These are phyloP conservation scores for Hyaena hyaena DNA, from an alignment of 2,113 vertebrate species.

Conservation along the genomic window DNA sequence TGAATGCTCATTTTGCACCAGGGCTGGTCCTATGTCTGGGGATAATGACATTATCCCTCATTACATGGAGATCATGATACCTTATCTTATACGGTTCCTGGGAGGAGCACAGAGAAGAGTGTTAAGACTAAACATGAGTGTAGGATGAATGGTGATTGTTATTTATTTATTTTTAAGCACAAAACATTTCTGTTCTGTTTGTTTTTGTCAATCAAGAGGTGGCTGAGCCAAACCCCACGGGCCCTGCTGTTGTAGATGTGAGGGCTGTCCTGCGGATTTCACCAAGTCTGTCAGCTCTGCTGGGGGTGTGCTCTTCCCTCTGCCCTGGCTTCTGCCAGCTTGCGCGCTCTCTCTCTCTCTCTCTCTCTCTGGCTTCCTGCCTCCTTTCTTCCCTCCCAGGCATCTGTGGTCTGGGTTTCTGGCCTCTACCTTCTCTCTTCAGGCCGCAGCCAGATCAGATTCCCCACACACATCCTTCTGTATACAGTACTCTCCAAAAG, in stretches of 20 bases:
- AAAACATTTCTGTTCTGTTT: not conserved
- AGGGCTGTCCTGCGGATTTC: not conserved
- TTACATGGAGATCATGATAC: not conserved
- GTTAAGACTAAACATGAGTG: not conserved
- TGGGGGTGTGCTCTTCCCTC: not conserved
- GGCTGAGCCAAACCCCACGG: not conserved
- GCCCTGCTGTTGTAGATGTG: not conserved
- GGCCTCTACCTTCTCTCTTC: not conserved
- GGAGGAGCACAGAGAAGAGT: not conserved
- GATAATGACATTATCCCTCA: not conserved
- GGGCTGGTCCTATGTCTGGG: not conserved
- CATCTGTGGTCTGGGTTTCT: not conserved
- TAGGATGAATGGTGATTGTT: not conserved
- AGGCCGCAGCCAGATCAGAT: not conserved
- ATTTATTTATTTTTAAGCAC: not conserved
- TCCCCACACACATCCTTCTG: not conserved
- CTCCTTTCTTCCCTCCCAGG: not conserved
- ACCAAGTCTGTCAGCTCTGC: not conserved
- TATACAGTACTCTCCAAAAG: not conserved
- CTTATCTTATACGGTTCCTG: slow-evolving; percentile 11
- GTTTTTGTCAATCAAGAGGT: not conserved
- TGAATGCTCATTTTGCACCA: not conserved
- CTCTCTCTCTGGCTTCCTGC: not conserved
- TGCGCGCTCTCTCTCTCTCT: not conserved
- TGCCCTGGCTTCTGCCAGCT: not conserved